Base-by-base conservation (phyloP, 2,113 vertebrate species). In the Chaenogobius annularis region DNA sequence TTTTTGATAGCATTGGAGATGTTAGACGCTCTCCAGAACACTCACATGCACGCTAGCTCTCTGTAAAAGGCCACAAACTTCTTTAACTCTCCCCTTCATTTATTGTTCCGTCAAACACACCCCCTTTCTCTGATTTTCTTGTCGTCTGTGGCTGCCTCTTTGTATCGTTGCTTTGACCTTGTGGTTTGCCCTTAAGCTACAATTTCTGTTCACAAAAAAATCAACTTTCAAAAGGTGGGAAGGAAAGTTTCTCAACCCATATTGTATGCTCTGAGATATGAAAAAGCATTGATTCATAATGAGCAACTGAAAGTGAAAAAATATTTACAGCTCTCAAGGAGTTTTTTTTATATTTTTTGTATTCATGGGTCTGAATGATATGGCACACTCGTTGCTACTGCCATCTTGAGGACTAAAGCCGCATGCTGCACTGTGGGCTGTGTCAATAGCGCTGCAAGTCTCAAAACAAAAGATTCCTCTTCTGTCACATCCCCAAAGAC, bases 51-150 rank as follows among this genome's bases (percentile, higher is more conserved):
- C n/a, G 50, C 37, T 5, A 47, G 68, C 64, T 50, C 40, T 70
- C 52, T 68, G 20, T 61, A 26, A 31, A 70, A 68, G 37, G 47
- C 65, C 63, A 54, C 50, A 48, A 69, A 69, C 48, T 76, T 37
- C 43, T 14, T 74, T 26, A 66, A 50, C 65, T 71, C 66, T 15
- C 17, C 55, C 14, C 44, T 50, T 61, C 23, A 66, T 72, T 71
- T 72, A 37, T 77, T 76, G 50, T 64, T 19, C 70, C 50, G 44
- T 68, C 52, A 80, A 40, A 68, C 58, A 66, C 35, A 5, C 20
- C 55, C 63, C 62, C 56, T 35, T 23, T 72, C 35, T 3, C 13
- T 12, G n/a, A 7, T 19, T 23, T 22, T 44, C 20, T 58, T 65
- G 31, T 64, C 14, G 26, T 61, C 23, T 61, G 58, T 40, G 31